Evolutionary conservation across 2,888 invertebrate species (phyloP), one percentile per base, ranked within the genome.

Genomic region (Polietes domitor): DNA sequence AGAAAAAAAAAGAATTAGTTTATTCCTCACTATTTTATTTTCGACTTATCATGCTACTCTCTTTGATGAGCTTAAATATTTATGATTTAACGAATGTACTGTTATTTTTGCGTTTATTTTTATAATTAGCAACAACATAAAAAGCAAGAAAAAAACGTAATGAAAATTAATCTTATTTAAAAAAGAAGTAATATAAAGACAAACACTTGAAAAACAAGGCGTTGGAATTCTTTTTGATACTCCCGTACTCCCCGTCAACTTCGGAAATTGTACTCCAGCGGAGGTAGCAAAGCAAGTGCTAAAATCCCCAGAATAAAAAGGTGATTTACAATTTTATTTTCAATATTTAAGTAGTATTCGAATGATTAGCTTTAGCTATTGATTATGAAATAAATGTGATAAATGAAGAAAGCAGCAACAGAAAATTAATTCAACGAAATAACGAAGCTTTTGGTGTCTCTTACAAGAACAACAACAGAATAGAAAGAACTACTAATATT

Each of bases 21-120:
- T 58, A 7, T 55, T 19, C 53, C 28, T 58, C 4, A 28, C 19
- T 17, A 37, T 19, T 37, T 65, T 65, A 63, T 63, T 32, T 65
- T 68, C 26, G 3, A 26, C 24, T 43, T 43, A 41, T 19, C 21
- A 21, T 43, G 68, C 43, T 17, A 47, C 43, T 65, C 19, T 58
- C 53, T 68, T 28, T 63, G 71, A 75, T 71, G 47, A 68, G 61
- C 21, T 72, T 43, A 63, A 74, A 77, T 77, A 55, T 72, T 80
- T 58, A 75, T 75, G 70, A 80, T 83, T 77, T 74, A 77, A 74
- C 43, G 74, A 80, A 78, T 78, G 26, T 81, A 84, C 76, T 80
- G 77, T 80, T 80, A 84, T 50, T 84, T 81, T 75, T 76, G 50
- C 19, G 19, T 80, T 76, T 80, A 75, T 84, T 76, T 77, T 80